A percentile compares a stretch with the other conserved stretches of the same genome.
These are phyloP conservation scores for Thumatha senex DNA, from an alignment of 2,888 invertebrate genomes.

Conservation along the genomic window DNA sequence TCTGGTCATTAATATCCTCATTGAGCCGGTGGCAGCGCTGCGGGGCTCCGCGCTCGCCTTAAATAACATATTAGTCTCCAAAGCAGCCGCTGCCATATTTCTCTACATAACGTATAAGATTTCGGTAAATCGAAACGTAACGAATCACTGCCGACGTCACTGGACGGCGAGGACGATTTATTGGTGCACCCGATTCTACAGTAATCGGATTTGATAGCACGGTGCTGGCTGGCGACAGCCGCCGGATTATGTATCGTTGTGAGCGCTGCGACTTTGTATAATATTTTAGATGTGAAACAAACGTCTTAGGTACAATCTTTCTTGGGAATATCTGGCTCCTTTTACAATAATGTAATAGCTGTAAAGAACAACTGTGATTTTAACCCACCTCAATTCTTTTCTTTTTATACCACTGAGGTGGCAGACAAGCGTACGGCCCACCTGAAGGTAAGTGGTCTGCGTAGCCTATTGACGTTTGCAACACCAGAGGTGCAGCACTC, in stretches of 20 bases:
- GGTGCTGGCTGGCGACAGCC: constrained; percentile 3
- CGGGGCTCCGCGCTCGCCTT: constrained; percentile 68
- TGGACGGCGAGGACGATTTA: constrained; percentile 63
- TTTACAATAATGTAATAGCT: too few relatives aligned
- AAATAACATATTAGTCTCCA: constrained; percentile 77
- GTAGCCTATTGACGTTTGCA: too few relatives aligned
- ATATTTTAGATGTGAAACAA: too few relatives aligned
- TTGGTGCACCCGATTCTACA: constrained; percentile 68
- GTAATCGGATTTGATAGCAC: constrained; percentile 66
- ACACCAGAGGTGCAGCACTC: too few relatives aligned
- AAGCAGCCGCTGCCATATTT: constrained; percentile 75
- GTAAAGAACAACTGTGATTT: too few relatives aligned
- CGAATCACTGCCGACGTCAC: constrained; percentile 74
- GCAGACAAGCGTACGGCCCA: too few relatives aligned
- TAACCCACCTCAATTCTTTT: too few relatives aligned
- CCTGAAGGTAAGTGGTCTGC: too few relatives aligned
- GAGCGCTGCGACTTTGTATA: neutral
- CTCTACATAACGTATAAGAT: constrained; percentile 55
- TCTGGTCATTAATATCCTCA: constrained; percentile 72
- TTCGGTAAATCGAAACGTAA: constrained; percentile 73
- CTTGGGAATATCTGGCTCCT: too few relatives aligned
- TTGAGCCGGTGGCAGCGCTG: constrained; percentile 71
- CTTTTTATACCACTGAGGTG: too few relatives aligned
- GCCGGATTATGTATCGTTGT: constrained; percentile 8
- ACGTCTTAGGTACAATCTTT: too few relatives aligned